Conservation (phyloP, 2,888 invertebrate species). For the Meandrusa payeni region DNA sequence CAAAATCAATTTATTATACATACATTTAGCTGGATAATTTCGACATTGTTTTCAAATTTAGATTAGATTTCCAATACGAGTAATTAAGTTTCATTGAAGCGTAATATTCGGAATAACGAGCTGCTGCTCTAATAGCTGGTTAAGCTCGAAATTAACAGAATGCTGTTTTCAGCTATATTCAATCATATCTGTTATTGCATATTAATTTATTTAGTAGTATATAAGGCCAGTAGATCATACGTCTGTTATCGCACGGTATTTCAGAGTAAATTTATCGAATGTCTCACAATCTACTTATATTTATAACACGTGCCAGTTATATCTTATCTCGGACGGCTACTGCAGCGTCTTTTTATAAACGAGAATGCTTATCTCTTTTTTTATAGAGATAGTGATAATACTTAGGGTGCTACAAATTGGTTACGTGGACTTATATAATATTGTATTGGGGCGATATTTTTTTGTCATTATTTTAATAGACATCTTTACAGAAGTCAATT, state of each 20-base stretch:
- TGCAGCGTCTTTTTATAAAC: slow-evolving; percentile 40
- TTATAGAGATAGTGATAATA: slow-evolving; percentile 25
- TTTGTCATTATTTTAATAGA: too few species aligned
- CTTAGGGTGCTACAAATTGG: too few species aligned
- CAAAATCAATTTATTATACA: slow-evolving; percentile 11
- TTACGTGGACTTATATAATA: too few species aligned
- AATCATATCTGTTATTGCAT: slow-evolving; percentile 37
- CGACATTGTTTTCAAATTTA: slow-evolving; percentile 33
- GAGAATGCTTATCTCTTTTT: slow-evolving; percentile 40
- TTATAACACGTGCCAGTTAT: slow-evolving; percentile 46
- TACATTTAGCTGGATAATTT: slow-evolving; percentile 18
- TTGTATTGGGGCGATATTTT: too few species aligned
- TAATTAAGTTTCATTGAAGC: slow-evolving; percentile 42
- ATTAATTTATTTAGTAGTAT: slow-evolving; percentile 41
- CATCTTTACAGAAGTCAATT: too few species aligned
- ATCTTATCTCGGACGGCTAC: slow-evolving; percentile 54
- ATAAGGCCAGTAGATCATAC: slow-evolving; percentile 11
- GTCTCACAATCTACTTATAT: slow-evolving; percentile 50
- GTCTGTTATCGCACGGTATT: slow-evolving; percentile 43
- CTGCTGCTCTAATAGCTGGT: slow-evolving; percentile 40
- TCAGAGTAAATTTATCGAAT: slow-evolving; percentile 45
- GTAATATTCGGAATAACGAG: slow-evolving; percentile 45
- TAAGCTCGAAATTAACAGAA: slow-evolving; percentile 32
- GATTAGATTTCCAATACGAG: slow-evolving; percentile 42
- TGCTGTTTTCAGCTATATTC: slow-evolving; percentile 38